Conservation (phyloP, 2,888 invertebrate species). For the Drosophila lutescens region DNA sequence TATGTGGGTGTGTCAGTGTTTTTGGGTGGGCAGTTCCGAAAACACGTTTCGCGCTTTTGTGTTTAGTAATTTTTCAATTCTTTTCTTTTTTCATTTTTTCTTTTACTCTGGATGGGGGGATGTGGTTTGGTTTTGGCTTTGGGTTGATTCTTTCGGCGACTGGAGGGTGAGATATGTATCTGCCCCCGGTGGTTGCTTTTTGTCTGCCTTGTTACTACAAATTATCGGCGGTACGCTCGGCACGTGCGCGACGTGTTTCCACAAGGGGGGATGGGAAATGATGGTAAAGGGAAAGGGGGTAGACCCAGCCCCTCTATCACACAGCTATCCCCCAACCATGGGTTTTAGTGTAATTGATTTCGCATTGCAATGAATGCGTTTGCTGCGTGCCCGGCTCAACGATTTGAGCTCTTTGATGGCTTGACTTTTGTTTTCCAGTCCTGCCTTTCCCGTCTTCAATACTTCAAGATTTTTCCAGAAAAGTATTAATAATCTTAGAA, state of each 20-base stretch:
- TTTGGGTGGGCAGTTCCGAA: constrained; percentile 23
- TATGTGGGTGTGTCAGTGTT: not conserved
- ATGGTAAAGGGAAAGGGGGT: not conserved
- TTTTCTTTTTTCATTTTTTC: not conserved
- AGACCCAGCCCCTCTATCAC: not conserved
- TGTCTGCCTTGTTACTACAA: constrained; percentile 70
- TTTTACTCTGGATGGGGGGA: not conserved
- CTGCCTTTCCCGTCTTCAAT: constrained; percentile 1
- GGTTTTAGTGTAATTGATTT: constrained; percentile 74
- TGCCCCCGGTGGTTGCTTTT: constrained; percentile 56
- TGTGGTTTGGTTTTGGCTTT: constrained; percentile 9
- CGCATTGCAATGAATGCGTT: constrained; percentile 77
- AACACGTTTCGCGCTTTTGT: constrained; percentile 39
- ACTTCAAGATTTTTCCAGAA: not conserved
- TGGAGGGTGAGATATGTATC: constrained; percentile 4
- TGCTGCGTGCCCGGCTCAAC: constrained; percentile 70
- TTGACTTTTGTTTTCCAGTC: constrained; percentile 23
- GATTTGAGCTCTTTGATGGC: constrained; percentile 64
- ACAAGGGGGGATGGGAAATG: constrained; percentile 1
- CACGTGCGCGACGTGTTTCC: constrained; percentile 61
- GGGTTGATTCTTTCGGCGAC: not conserved
- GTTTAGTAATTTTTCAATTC: constrained; percentile 60
- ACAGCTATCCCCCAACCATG: not conserved
- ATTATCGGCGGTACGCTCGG: constrained; percentile 73
- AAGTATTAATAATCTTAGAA: not conserved